Base-by-base conservation (phyloP, 2,113 vertebrate species). In the Lycaon pictus region DNA sequence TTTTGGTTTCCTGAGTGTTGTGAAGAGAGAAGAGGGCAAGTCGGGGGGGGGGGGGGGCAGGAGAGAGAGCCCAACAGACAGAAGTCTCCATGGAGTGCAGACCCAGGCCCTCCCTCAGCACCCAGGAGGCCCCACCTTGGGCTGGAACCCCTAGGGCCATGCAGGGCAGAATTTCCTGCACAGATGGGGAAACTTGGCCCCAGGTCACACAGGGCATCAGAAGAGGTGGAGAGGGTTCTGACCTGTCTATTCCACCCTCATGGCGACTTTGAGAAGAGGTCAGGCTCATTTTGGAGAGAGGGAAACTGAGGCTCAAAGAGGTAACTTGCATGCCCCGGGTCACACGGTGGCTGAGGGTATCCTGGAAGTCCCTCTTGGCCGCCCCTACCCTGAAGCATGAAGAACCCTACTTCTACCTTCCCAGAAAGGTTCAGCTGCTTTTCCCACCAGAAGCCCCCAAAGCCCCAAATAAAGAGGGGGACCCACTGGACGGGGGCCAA, bases 391-490 rank as follows among this genome's bases (percentile, higher is more conserved):
- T 43, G 56, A 12, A 62, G 83, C 13, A 83, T 65, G 53, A 95
- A 62, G 55, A 93, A 72, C 12, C 29, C 53, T 62, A 25, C 5
- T 55, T 65, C 3, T n/a, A 76, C 81, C 89, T 94, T 92, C 15
- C 51, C 65, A 94, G 58, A 69, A 67, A 62, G 25, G 35, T 79
- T 22, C 92, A 51, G 32, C 19, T 23, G 53, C 3, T 55, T 37
- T 95, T 91, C 82, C 89, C 16, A 93, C 95, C 82, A 88, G 62
- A 81, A 96, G 97, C 98, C 98, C 98, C 98, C 99, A 98, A 99
- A 99, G 99, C 98, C 99, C 99, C 99, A 98, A 27, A 58, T 58
- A 98, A 99, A 99, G 99, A 99, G 97, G 96, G 98, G 99, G 99
- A 99, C 98, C 98, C 99, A 98, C 99, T 98, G 98, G 99, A 99